phyloP scores from a whole-genome alignment of 2,113 vertebrate genomes.

The Oreochromis tanganicae region DNA sequence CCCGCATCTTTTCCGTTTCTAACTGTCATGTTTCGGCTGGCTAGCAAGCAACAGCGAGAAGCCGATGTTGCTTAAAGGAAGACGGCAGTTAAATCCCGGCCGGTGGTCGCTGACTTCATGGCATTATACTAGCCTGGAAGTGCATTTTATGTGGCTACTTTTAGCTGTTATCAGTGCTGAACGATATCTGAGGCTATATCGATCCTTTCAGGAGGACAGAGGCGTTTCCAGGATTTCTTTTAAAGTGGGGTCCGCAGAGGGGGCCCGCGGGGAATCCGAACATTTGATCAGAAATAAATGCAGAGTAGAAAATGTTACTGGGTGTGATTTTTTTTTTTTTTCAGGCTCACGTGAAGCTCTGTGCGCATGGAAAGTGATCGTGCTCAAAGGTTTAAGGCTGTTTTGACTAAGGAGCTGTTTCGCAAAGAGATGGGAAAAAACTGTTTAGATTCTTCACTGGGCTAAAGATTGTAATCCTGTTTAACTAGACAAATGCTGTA shows the following conservation, averaged over 20 bases:
- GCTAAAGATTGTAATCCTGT: neutral
- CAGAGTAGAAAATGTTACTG: neutral
- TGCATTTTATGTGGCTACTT: neutral
- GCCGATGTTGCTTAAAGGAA: neutral
- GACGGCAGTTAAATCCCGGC: neutral
- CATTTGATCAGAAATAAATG: neutral
- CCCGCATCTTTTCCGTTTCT: neutral
- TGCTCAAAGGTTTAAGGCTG: neutral
- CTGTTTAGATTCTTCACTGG: neutral
- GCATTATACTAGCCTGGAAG: neutral
- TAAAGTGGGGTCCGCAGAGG: neutral
- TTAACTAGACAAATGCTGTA: rapidly evolving
- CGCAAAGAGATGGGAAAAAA: neutral
- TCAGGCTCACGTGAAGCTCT: neutral
- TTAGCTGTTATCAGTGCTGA: neutral
- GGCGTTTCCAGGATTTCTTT: neutral
- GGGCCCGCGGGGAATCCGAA: neutral
- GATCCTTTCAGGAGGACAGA: neutral
- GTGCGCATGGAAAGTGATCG: neutral
- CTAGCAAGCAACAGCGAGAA: neutral
- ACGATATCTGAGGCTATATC: neutral
- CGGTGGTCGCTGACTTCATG: neutral
- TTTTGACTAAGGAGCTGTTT: neutral
- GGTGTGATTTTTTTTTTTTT: neutral
- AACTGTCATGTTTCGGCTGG: neutral